Percentiles rank a stretch among this genome's conserved stretches.
Conservation (phyloP, 2,888 invertebrate genomes). For the Byasa hedistus region DNA sequence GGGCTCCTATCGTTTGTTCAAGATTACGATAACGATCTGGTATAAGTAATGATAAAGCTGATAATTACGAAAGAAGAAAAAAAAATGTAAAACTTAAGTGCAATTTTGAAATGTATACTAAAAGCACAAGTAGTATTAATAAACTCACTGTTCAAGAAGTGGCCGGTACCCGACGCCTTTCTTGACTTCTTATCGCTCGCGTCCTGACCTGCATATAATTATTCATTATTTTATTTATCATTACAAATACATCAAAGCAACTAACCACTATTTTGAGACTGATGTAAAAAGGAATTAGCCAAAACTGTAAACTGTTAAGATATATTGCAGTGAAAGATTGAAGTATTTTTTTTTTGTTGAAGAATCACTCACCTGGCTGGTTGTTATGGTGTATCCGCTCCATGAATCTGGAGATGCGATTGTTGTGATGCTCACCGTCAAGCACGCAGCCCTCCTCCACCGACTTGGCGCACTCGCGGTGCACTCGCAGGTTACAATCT, state of each 20-base stretch:
- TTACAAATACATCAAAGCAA: too few species aligned
- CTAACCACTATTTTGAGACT: too few species aligned
- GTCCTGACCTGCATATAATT: constrained; percentile 57
- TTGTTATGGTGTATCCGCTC: constrained; percentile 77
- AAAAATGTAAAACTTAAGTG: too few species aligned
- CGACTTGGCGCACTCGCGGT: constrained; percentile 88
- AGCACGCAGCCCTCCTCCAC: constrained; percentile 92
- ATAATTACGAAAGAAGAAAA: too few species aligned
- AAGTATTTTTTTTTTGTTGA: too few species aligned
- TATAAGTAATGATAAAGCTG: too few species aligned
- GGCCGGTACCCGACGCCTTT: constrained; percentile 58
- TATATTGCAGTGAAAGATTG: too few species aligned
- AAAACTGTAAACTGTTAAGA: neutral
- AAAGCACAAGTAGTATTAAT: too few species aligned
- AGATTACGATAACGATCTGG: too few species aligned
- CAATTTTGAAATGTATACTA: too few species aligned
- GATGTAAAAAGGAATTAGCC: neutral
- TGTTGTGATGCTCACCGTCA: constrained; percentile 82
- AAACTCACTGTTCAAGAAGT: constrained; percentile 72
- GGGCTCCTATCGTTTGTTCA: too few species aligned
- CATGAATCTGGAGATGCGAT: constrained; percentile 86
- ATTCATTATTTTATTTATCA: too few species aligned
- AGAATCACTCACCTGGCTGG: constrained; percentile 31
- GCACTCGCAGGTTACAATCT: constrained; percentile 93
- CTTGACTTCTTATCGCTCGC: constrained; percentile 68